Base-by-base conservation (phyloP, 2,797 vertebrate species). In the Alfaro cultratus region DNA sequence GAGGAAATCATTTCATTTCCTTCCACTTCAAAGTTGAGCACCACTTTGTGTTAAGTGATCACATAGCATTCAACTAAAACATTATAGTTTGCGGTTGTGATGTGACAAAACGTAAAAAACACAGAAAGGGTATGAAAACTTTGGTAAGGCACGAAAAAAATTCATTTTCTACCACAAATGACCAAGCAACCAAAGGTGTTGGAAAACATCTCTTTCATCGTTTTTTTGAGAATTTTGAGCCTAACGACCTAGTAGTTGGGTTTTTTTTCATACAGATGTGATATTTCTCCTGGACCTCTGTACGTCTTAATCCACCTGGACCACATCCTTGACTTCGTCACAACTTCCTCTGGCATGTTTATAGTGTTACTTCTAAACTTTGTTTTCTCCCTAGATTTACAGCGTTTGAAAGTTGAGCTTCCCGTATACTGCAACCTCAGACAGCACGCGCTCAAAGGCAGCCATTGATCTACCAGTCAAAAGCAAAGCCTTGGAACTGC, bases 401-500 rank as follows among this genome's bases (percentile, higher is more conserved):
- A 85, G 87, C 93, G 85, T 96, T 96, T 95, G 93, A 96, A 95
- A 95, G 93, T 91, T 90, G 92, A 95, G 93, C 92, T 94, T 95
- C 93, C 94, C 92, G 93, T 94, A 94, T 91, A 95, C 91, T 91
- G 93, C 93, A 94, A 89, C 94, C 93, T 95, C 94, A 95, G 94
- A 95, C 94, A 94, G 94, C 94, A 91, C 88, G 78, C 89, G 92
- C 95, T 96, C 94, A 96, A 96, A 96, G 94, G 94, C 95, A 91
- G 87, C 92, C 94, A 96, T 96, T 96, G 95, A 96, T 96, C 94
- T 96, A 92, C 67, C 94, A 96, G 93, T 96, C 95, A 96, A 95
- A 95, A 95, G 93, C 93, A 92, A 95, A 95, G 94, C 94, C 93
- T 95, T 95, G 93, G 91, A 95, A 95, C 93, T 94, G 89, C 92